Conservation (phyloP, 2,888 invertebrate genomes). For the Bursaphelenchus okinawaensis region DNA sequence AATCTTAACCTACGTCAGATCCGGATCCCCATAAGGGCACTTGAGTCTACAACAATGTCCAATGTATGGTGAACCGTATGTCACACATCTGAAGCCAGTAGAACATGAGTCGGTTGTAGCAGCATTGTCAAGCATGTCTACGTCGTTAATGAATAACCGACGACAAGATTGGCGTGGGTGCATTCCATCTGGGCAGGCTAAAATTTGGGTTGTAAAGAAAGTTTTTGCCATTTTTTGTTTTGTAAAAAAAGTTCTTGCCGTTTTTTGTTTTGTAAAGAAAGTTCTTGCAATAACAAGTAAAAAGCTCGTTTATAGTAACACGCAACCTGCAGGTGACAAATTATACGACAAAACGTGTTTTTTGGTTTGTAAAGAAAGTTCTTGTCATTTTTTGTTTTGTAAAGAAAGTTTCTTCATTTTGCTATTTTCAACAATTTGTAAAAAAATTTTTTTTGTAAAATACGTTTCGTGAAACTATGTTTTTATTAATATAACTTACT, state of each 20-base stretch:
- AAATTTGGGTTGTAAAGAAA: slow-evolving; percentile 6
- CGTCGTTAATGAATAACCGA: slow-evolving; percentile 55
- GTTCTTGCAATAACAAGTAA: background rate
- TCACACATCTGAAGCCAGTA: slow-evolving; percentile 48
- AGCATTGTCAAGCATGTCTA: slow-evolving; percentile 55
- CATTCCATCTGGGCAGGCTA: slow-evolving; percentile 57
- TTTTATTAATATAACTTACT: slow-evolving; percentile 23
- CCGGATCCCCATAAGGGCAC: slow-evolving; percentile 58
- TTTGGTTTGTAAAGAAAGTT: background rate
- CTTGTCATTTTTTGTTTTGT: too few species aligned
- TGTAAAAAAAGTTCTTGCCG: background rate
- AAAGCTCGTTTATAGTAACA: background rate
- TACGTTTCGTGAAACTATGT: background rate
- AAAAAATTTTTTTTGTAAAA: background rate
- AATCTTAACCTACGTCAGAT: slow-evolving; percentile 36
- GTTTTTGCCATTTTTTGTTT: too few species aligned
- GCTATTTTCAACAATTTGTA: background rate
- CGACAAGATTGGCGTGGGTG: slow-evolving; percentile 54
- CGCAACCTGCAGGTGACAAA: too few species aligned
- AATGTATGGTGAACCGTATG: slow-evolving; percentile 57
- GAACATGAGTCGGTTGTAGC: slow-evolving; percentile 53
- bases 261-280: background rate
- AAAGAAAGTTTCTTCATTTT: background rate
- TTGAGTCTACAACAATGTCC: slow-evolving; percentile 57
- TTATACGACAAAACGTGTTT: background rate